Evolutionary conservation across 2,113 vertebrate species (phyloP), one percentile per base, ranked within the genome.

Genomic region (Pterocles gutturalis): DNA sequence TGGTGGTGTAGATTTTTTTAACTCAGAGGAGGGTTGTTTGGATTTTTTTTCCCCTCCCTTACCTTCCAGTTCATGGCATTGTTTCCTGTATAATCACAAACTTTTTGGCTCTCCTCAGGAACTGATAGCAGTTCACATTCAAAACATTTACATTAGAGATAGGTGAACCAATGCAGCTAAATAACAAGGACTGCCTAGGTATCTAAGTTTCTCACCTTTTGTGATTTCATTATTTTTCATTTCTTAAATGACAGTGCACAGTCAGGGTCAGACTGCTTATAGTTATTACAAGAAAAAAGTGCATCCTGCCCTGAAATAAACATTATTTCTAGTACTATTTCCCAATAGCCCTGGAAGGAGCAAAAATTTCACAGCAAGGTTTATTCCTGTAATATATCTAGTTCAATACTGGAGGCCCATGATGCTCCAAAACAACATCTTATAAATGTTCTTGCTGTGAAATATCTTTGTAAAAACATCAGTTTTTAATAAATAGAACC

Each of bases 1-100:
- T 20, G 7, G 12, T 49, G 17, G 1, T 49, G 4, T 34, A 46
- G 24, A 34, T 7, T 22, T 34, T 29, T 57, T 46, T 73, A 55
- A 67, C 28, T 33, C 7, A 60, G 6, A 61, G 8, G 3, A 58
- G 3, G 34, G 8, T 25, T 53, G 7, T 28, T 53, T 0, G 0
- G 0, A 0, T 4, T 4, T 78, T 92, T 76, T 60, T 5, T 41
- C 41, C 41, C 2, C 8, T 62, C 10, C 11, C 26, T 60, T 83
- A 17, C 11, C 8, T 53, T 22, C 0, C 20, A n/a, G 38, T 54
- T 94, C 43, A 41, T n/a, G 8, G 8, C 31, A 53, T 24, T n/a
- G 5, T 53, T 87, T 72, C 14, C 48, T 87, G 46, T 41, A 57
- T 28, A 69, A n/a, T 75, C 4, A 69, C 43, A 17, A 65, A 9